Percentiles rank a stretch among this genome's conserved stretches.
These are phyloP conservation scores for Adelges cooleyi DNA, from an alignment of 1,140 invertebrate genomes.

Conservation along the genomic window DNA sequence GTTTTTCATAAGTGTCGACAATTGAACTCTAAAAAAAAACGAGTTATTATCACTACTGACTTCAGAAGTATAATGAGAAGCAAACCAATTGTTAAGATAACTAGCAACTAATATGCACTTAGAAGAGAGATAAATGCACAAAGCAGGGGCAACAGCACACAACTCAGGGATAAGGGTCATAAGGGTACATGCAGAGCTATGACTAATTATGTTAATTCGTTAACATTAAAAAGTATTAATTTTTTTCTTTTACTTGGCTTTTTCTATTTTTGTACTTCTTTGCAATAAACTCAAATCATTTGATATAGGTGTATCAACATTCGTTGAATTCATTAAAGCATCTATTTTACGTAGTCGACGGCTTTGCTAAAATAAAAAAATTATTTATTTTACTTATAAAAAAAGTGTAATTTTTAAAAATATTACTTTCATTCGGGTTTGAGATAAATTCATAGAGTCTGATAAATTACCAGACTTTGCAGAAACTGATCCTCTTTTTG, in stretches of 20 bases:
- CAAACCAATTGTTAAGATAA: too few relatives aligned
- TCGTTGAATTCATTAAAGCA: neutral
- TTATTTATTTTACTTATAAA: neutral
- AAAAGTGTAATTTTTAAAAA: too few relatives aligned
- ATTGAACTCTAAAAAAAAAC: slow-evolving; percentile 2
- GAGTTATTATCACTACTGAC: too few relatives aligned
- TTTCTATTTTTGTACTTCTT: neutral
- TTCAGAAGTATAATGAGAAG: too few relatives aligned
- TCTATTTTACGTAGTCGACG: slow-evolving; percentile 4
- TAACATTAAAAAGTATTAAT: neutral
- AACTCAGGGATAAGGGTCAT: too few relatives aligned
- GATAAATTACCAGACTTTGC: neutral
- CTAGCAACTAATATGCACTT: too few relatives aligned
- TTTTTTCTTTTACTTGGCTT: neutral
- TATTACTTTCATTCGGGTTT: neutral
- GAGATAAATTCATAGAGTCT: neutral
- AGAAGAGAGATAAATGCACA: too few relatives aligned
- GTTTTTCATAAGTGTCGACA: neutral
- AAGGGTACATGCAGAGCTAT: too few relatives aligned
- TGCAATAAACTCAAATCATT: slow-evolving; percentile 12
- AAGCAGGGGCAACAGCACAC: too few relatives aligned
- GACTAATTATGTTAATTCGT: neutral
- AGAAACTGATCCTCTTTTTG: neutral
- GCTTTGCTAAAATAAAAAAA: neutral
- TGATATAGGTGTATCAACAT: neutral